Conservation (phyloP, 2,888 invertebrate genomes). For the Thalpophila matura region DNA sequence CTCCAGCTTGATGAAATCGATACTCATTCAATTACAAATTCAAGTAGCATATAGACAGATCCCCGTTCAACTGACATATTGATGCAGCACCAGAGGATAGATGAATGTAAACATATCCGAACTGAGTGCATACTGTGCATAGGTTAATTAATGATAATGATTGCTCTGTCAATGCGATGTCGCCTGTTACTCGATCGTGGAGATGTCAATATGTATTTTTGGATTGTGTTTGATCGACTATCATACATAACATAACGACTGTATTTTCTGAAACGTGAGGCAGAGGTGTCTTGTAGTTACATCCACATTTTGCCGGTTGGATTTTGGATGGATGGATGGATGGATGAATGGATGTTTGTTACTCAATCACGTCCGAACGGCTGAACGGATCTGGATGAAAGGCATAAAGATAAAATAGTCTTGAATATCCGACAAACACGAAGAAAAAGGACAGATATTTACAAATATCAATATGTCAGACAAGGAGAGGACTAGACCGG, state of each 20-base stretch:
- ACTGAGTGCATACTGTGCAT: slow-evolving; percentile 45
- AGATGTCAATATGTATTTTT: background rate
- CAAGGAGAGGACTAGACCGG: slow-evolving; percentile 48
- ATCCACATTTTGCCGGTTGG: too few species aligned
- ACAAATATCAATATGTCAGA: slow-evolving; percentile 42
- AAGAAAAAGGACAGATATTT: slow-evolving; percentile 32
- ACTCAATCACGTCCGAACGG: too few species aligned
- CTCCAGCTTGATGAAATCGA: slow-evolving; percentile 11
- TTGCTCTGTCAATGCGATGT: slow-evolving; percentile 29
- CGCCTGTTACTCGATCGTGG: slow-evolving; percentile 3
- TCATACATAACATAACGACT: too few species aligned
- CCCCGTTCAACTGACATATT: slow-evolving; percentile 38
- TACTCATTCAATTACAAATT: slow-evolving; percentile 52
- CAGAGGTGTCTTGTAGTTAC: too few species aligned
- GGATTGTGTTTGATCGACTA: background rate
- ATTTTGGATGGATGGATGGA: too few species aligned
- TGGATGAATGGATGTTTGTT: too few species aligned
- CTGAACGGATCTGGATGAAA: too few species aligned
- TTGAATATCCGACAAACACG: slow-evolving; percentile 49
- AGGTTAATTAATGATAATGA: slow-evolving; percentile 52
- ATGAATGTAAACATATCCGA: slow-evolving; percentile 46
- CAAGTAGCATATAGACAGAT: slow-evolving; percentile 40
- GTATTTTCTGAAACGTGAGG: too few species aligned
- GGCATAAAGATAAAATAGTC: too few species aligned
- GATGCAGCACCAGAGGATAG: slow-evolving; percentile 37